Percentiles rank a stretch among this genome's conserved stretches.
Evolutionary conservation across 2,113 vertebrate genomes (phyloP).

Genomic region (Paedocypris sp.): DNA sequence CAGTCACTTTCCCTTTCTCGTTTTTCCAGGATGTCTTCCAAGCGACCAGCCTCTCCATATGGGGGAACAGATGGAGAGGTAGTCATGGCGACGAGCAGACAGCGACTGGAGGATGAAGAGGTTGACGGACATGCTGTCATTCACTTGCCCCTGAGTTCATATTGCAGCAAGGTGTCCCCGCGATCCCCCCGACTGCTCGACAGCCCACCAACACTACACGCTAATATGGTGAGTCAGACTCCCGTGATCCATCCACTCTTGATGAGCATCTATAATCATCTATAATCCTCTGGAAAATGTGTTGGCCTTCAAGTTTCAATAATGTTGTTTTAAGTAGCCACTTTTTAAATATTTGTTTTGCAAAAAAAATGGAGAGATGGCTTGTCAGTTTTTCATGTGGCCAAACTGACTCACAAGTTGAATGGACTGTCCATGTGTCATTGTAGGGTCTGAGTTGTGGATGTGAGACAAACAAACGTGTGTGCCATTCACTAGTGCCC

Average conservation of each 20-base stretch:
- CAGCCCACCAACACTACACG: constrained; percentile 81
- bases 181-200: constrained; percentile 81
- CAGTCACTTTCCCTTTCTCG: constrained; percentile 51
- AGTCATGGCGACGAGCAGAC: constrained; percentile 99
- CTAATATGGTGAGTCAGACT: constrained; percentile 64
- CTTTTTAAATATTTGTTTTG: too few species aligned
- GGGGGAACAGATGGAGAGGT: constrained; percentile 99
- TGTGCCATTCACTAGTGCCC: too few species aligned
- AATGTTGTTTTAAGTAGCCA: too few species aligned
- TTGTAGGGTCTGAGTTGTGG: constrained; percentile 7
- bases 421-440: not conserved
- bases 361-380: not conserved
- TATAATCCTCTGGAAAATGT: too few species aligned
- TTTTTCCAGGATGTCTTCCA: constrained; percentile 99
- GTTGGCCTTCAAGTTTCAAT: too few species aligned
- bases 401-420: constrained; percentile 18
- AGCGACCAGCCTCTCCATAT: constrained; percentile 99
- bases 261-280: not conserved
- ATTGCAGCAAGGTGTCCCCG: constrained; percentile 84
- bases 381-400: not conserved
- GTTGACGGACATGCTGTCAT: constrained; percentile 91
- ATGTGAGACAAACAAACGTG: too few species aligned
- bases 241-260: not conserved
- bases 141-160: constrained; percentile 96
- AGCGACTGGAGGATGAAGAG: constrained; percentile 96